Base-by-base conservation (phyloP, 2,797 vertebrate genomes). In the Bradypodion pumilum region DNA sequence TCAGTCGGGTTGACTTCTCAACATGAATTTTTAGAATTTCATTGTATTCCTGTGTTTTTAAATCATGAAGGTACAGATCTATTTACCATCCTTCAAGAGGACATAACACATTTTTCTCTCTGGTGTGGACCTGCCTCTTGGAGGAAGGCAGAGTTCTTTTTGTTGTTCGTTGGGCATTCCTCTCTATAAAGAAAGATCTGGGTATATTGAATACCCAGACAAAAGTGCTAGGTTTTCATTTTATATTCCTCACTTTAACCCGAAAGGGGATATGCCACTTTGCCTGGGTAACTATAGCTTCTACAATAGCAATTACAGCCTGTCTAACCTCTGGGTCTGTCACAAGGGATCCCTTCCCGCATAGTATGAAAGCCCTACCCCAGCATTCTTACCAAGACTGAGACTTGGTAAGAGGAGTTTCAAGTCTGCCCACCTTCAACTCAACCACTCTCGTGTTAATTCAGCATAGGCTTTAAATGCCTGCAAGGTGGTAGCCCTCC, bases 191-290 rank as follows among this genome's bases (percentile, higher is more conserved):
- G 3, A 85, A 94, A 89, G 87, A 81, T 89, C 75, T 82, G 76
- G 82, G 35, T 88, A 25, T 74, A 79, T 25, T 89, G 68, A 94
- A 93, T 88, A 94, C 90, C 86, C 92, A 92, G 91, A 87, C 88
- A 91, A 89, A 94, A 89, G 85, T 90, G 93, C 93, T 94, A 94
- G 91, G 92, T 92, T 93, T 95, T 82, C 89, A 63, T 95, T 94
- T 92, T 94, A 95, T 95, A 96, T 92, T 89, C 35, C 42, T 72
- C 60, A 80, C 85, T 95, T 95, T 93, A 93, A 94, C 92, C 69
- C 86, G 95, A 94, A 96, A 96, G 89, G 37, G 81, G 93, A 96
- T 95, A 94, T 0, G n/a, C 84, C 87, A 94, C 90, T 94, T 93
- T 86, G 94, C 4, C 80, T 90, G 84, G 8, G 82, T 95, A 94